Base-by-base conservation (phyloP, 2,888 invertebrate species). In the Sinodicranocentrus sp. region DNA sequence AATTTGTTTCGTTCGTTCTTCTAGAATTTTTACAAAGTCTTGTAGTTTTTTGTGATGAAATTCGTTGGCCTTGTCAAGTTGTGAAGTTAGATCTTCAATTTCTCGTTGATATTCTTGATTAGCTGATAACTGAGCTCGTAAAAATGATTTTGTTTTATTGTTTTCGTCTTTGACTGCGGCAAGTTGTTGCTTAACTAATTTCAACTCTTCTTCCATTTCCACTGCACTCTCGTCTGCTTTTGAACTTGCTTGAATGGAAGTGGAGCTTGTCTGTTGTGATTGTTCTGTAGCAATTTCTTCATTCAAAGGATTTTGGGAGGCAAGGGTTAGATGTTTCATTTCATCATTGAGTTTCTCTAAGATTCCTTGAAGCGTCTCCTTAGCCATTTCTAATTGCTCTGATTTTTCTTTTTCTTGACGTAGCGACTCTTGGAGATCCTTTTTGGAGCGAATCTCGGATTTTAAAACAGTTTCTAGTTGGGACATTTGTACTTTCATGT, bases 21-120 rank as follows among this genome's bases (percentile, higher is more conserved):
- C 86, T 48, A 87, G 33, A n/a, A 84, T 59, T 57, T 84, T 77
- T 71, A 88, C 85, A 33, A 88, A 82, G 70, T 87, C 86, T 39
- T 84, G 70, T 0, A 87, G 61, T 43, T 86, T 84, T 68, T 80
- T 70, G 25, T 83, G 79, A 65, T 88, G 87, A 48, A 85, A 80
- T 0, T 70, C 75, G 13, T 88, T 86, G 0, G 86, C 84, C 52
- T 80, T 84, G 19, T 82, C 82, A 17, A 85, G 65, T 28, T 86
- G 84, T 1, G 19, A 1, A 17, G 48, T 84, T 1, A 83, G 77
- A 6, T 61, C 72, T 21, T 84, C 84, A 15, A 87, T 80, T 59
- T 87, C 86, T 43, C 71, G 61, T 44, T 86, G 79, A 57, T 79
- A 84, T 39, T 87, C 87, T 44, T 82, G 72, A 28, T 83, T 86